Conservation (phyloP, 2,888 invertebrate genomes). For the Eudemis profundana region DNA sequence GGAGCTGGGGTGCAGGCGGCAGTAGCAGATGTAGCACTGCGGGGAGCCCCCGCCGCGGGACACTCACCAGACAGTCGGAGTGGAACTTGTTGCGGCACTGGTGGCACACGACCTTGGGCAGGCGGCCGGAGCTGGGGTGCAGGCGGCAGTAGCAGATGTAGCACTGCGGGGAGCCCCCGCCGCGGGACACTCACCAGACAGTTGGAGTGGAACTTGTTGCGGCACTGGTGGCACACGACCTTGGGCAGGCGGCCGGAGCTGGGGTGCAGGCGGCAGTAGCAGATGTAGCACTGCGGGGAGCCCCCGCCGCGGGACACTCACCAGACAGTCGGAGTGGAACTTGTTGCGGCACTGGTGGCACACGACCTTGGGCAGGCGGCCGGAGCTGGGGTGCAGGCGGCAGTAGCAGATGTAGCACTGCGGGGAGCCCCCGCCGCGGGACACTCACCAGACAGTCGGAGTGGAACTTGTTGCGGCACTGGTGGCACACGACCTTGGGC, state of each 20-base stretch:
- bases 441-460: constrained; percentile 3
- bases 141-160: too few relatives aligned
- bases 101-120: constrained; percentile 70
- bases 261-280: constrained; percentile 84
- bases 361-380: background rate
- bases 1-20: too few relatives aligned
- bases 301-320: too few relatives aligned
- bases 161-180: too few relatives aligned
- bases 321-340: background rate
- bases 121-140: too few relatives aligned
- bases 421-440: too few relatives aligned
- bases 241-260: constrained; percentile 88
- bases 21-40: too few relatives aligned
- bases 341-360: background rate
- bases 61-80: constrained; percentile 92
- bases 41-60: background rate
- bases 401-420: too few relatives aligned
- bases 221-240: too few relatives aligned
- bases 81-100: constrained; percentile 97
- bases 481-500: constrained; percentile 1
- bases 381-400: constrained; percentile 2
- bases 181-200: too few relatives aligned
- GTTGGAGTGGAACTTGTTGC: too few relatives aligned
- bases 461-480: constrained; percentile 12
- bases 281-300: background rate